These are phyloP conservation scores for Drosophila persimilis DNA, from an alignment of 1,140 invertebrate genomes.

Conservation along the genomic window DNA sequence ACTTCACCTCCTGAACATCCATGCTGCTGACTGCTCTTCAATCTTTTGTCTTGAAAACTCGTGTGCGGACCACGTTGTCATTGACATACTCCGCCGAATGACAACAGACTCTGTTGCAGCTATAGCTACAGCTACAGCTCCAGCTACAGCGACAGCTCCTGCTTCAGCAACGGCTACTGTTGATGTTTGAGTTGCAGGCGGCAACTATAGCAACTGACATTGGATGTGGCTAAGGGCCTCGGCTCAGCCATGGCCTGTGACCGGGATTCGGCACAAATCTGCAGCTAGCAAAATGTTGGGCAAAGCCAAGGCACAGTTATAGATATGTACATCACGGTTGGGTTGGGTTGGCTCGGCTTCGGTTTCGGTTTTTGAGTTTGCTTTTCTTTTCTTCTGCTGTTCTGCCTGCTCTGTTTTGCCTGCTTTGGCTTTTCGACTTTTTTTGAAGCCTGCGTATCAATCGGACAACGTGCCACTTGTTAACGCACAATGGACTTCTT, in stretches of 20 bases:
- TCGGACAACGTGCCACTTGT: slow-evolving; percentile 74
- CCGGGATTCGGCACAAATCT: slow-evolving; percentile 6
- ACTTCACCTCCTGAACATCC: slow-evolving; percentile 8
- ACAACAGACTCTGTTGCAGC: slow-evolving; percentile 44
- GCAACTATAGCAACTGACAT: slow-evolving; percentile 18
- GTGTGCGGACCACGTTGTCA: slow-evolving; percentile 56
- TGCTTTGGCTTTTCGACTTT: slow-evolving; percentile 10
- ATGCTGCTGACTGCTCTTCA: slow-evolving; percentile 29
- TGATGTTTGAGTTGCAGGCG: slow-evolving; percentile 39
- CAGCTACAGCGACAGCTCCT: slow-evolving; percentile 7
- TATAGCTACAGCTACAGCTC: slow-evolving; percentile 14
- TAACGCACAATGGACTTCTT: slow-evolving; percentile 69
- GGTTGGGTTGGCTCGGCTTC: slow-evolving; percentile 38
- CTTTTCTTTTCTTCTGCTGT: background rate
- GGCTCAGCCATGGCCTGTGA: background rate
- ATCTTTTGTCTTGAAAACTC: slow-evolving; percentile 70
- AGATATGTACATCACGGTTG: slow-evolving; percentile 56
- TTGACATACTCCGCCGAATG: slow-evolving; percentile 69
- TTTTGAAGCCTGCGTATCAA: slow-evolving; percentile 55
- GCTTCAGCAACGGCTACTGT: slow-evolving; percentile 30
- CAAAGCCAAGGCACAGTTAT: slow-evolving; percentile 44
- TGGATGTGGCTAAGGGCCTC: slow-evolving; percentile 6
- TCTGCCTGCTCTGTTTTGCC: background rate
- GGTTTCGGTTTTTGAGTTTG: slow-evolving; percentile 32
- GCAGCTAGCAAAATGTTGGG: slow-evolving; percentile 21